Conservation (phyloP, 2,888 invertebrate genomes). For the Meloe dianella region DNA sequence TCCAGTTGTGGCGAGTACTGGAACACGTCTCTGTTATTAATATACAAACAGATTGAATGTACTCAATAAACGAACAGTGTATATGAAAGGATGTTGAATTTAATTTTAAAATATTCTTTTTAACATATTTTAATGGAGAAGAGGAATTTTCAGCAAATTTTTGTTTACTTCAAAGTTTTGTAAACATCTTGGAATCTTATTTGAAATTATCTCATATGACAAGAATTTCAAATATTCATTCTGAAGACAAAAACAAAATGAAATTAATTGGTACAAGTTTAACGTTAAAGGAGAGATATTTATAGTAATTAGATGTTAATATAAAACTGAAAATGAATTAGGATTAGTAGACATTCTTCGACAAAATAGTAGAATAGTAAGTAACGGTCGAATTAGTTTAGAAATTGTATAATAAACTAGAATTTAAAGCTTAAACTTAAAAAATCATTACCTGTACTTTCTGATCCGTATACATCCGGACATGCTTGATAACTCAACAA, state of each 20-base stretch:
- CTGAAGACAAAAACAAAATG: not conserved
- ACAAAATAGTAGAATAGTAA: not conserved
- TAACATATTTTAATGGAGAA: not conserved
- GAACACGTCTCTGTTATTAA: not conserved
- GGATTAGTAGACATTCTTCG: not conserved
- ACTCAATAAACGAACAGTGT: too few species aligned
- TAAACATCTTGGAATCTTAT: not conserved
- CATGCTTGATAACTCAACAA: constrained; percentile 93
- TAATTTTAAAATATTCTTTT: not conserved
- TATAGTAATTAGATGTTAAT: not conserved
- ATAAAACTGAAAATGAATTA: not conserved
- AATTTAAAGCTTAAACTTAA: too few species aligned
- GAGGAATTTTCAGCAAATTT: not conserved
- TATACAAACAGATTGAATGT: not conserved
- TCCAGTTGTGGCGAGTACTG: not conserved
- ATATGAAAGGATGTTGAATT: too few species aligned
- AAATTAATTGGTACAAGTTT: not conserved
- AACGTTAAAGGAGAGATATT: not conserved
- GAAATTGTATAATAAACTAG: not conserved
- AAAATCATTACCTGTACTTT: constrained; percentile 86
- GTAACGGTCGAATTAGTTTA: not conserved
- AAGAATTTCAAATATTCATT: constrained; percentile 3
- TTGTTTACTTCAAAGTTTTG: not conserved
- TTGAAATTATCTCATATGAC: not conserved
- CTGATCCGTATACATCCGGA: constrained; percentile 88